phyloP scores from a whole-genome alignment of 2,113 vertebrate species.

The Dipodomys stephensi region DNA sequence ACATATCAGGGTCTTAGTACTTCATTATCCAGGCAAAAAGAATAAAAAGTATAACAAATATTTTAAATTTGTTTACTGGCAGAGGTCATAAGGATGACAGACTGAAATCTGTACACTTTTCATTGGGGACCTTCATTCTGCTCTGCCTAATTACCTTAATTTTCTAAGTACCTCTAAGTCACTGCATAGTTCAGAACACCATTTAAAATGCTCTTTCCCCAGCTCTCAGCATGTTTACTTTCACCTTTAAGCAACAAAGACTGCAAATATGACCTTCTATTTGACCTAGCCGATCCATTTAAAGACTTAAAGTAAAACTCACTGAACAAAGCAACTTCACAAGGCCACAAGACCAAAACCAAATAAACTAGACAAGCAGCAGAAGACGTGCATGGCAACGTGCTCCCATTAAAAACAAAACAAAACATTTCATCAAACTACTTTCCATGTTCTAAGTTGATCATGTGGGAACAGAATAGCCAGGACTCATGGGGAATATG shows the following conservation, averaged over 20 bases:
- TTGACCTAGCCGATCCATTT: slow-evolving; percentile 42
- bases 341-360: not conserved
- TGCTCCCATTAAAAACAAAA: not conserved
- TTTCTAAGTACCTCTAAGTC: slow-evolving; percentile 49
- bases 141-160: slow-evolving; percentile 55
- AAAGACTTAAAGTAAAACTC: slow-evolving; percentile 45
- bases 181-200: not conserved
- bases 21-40: slow-evolving; percentile 6
- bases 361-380: not conserved
- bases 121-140: not conserved
- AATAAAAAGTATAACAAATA: slow-evolving; percentile 27
- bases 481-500: not conserved
- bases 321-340: not conserved
- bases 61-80: slow-evolving; percentile 28
- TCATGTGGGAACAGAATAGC: not conserved
- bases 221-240: slow-evolving; percentile 14
- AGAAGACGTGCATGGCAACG: not conserved
- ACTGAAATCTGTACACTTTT: not conserved
- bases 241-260: slow-evolving; percentile 53
- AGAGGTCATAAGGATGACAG: not conserved
- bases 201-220: not conserved
- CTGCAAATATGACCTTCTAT: slow-evolving; percentile 54
- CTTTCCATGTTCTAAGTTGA: not conserved
- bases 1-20: not conserved
- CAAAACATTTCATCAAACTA: not conserved